A percentile compares a stretch with the other conserved stretches of the same genome.
Conservation (phyloP, 2,113 vertebrate genomes). For the Cyanoderma ruficeps region DNA sequence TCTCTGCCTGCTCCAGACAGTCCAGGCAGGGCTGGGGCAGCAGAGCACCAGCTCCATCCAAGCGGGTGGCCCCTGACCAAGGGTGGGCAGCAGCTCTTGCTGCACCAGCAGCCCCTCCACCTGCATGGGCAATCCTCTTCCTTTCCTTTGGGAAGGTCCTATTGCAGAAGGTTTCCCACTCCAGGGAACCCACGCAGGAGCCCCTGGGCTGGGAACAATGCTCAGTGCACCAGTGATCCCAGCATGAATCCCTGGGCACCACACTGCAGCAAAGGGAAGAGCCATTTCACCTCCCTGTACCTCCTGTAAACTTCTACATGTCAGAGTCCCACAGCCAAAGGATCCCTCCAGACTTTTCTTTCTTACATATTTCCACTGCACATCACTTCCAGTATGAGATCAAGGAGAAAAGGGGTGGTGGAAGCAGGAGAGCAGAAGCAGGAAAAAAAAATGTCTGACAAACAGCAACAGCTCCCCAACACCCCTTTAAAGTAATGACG, state of each 20-base stretch:
- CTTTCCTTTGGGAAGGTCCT: not conserved
- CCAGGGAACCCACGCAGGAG: accelerated
- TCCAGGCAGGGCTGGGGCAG: not conserved
- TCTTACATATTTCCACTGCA: not conserved
- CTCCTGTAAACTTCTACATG: not conserved
- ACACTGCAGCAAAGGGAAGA: accelerated
- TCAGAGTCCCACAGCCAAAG: not conserved
- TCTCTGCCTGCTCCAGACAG: not conserved
- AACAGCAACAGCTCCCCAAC: slow-evolving; percentile 66
- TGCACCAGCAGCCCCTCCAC: not conserved
- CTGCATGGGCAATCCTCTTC: not conserved
- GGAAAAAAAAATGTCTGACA: slow-evolving; percentile 44
- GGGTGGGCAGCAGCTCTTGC: not conserved
- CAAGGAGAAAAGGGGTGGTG: slow-evolving; percentile 12
- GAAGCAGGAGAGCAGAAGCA: slow-evolving; percentile 55
- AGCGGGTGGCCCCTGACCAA: accelerated
- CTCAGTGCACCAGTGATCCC: not conserved
- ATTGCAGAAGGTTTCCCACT: not conserved
- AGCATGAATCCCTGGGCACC: not conserved
- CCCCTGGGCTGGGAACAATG: not conserved
- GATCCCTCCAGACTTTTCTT: not conserved
- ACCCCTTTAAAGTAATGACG: slow-evolving; percentile 87
- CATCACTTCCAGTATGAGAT: not conserved
- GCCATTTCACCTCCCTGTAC: not conserved
- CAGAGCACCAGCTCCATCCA: not conserved